Evolutionary conservation across 1,140 invertebrate genomes (phyloP), one percentile per base, ranked within the genome.

Genomic region (Sitodiplosis mosellana): DNA sequence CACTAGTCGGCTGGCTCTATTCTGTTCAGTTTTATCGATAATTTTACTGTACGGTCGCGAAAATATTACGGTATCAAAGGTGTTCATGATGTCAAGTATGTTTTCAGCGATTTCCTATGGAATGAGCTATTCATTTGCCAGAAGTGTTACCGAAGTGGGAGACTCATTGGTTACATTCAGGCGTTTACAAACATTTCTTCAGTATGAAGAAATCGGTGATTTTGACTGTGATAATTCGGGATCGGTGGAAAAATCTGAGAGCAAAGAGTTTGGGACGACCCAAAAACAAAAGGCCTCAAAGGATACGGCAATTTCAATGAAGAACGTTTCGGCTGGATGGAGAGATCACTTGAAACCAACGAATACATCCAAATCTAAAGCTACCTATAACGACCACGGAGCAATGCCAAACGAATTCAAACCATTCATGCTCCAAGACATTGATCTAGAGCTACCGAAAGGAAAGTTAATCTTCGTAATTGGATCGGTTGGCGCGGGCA

Each of bases 61-160:
- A 44, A 3, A 44, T 15, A 22, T 44, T 18, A 4, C 5, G 14
- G 72, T 75, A 0, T 70, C 74, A 19, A 73, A 72, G 51, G 71
- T 76, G 53, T 83, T 83, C 54, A 76, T 82, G 0, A 69, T 78
- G 11, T 69, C 74, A 33, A n/a, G n/a, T 70, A 75, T 0, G 76
- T 78, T 47, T 78, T 76, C 57, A 75, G 74, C 74, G 5, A 55
- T 83, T 1, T 68, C 77, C 0, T 66, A 75, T 17, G 73, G 73
- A 3, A 73, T 83, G 70, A 74, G 76, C 0, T 66, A 77, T n/a
- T 75, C 81, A 68, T 80, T 83, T 53, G 79, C 80, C 0, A 68
- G 77, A 12, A 80, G 77, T 8, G 71, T 82, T 40, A 73, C 77
- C 1, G 77, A 73, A 52, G 59, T 75, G 20, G 71, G 74, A 0